Base-by-base conservation (phyloP, 2,888 invertebrate genomes). In the Onthophagus sagittarius region DNA sequence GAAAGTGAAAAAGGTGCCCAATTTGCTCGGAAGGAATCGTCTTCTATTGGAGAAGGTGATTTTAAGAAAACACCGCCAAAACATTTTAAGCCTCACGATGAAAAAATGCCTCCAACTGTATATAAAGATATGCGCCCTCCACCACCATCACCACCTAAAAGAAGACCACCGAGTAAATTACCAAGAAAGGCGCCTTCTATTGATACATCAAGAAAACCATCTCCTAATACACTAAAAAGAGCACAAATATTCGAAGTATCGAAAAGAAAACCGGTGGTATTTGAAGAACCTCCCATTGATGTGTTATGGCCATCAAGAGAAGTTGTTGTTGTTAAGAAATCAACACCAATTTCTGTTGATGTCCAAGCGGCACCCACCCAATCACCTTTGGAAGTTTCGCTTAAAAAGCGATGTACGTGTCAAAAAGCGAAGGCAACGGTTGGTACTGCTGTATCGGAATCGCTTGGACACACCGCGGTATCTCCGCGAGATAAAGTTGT, bases 1-100 rank as follows among this genome's bases (percentile, higher is more conserved):
- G 82, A 53, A 4, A 11, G 7, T 53, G 2, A 53, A 23, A 23
- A 23, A 23, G 23, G 23, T 23, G 23, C 23, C 23, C 23, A 23
- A 53, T 7, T 53, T 53, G 7, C 39, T 4, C 39, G 11, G 0
- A 53, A 53, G 11, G 9, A 53, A 9, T 53, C 39, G 39, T 53
- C 39, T 53, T 53, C 39, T 7, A 53, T 53, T 53, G 39, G 39
- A 9, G 39, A 11, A 53, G 39, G 11, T 53, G 11, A 11, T 53
- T 53, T 53, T 53, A 1, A 11, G 39, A 53, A 11, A 11, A 53
- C 11, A 9, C 39, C 39, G 11, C 39, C 39, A 9, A 53, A 53
- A 11, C 11, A 9, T 7, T 53, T 53, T 53, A 53, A 53, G 6
- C 39, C 39, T 9, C 39, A 53, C 11, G 9, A 53, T 9, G 39